These are phyloP conservation scores for Amphipoea lucens DNA, from an alignment of 2,888 invertebrate species.

Conservation along the genomic window DNA sequence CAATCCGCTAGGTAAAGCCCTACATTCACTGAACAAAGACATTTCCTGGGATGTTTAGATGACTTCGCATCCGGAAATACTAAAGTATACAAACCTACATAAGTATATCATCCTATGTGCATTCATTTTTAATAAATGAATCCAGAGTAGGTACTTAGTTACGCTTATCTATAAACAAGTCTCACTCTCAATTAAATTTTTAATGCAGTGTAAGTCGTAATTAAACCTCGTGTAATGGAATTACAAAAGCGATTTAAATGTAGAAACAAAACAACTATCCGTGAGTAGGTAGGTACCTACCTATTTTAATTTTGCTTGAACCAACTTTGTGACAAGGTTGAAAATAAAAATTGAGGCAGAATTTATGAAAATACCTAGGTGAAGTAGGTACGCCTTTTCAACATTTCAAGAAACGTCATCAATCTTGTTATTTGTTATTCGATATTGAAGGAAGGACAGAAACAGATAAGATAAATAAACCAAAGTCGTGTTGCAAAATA, in stretches of 20 bases:
- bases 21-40: constrained; percentile 4
- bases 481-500: constrained; percentile 49
- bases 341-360: neutral
- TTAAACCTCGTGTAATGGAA: constrained; percentile 12
- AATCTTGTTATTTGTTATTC: constrained; percentile 23
- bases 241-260: constrained; percentile 22
- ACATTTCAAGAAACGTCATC: constrained; percentile 38
- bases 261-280: neutral
- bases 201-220: constrained; percentile 13
- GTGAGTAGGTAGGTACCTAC: neutral
- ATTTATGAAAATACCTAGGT: neutral
- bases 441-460: constrained; percentile 50
- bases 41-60: constrained; percentile 20
- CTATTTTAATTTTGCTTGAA: neutral
- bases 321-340: neutral
- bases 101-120: neutral
- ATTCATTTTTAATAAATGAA: constrained; percentile 5
- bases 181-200: constrained; percentile 10
- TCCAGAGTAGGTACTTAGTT: neutral
- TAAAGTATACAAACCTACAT: neutral
- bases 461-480: constrained; percentile 57
- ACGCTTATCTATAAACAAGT: constrained; percentile 9
- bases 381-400: neutral
- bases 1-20: neutral
- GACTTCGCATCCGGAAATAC: constrained; percentile 32